Evolutionary conservation across 2,113 vertebrate genomes (phyloP).

Genomic region (Trichomycterus rosablanca): DNA sequence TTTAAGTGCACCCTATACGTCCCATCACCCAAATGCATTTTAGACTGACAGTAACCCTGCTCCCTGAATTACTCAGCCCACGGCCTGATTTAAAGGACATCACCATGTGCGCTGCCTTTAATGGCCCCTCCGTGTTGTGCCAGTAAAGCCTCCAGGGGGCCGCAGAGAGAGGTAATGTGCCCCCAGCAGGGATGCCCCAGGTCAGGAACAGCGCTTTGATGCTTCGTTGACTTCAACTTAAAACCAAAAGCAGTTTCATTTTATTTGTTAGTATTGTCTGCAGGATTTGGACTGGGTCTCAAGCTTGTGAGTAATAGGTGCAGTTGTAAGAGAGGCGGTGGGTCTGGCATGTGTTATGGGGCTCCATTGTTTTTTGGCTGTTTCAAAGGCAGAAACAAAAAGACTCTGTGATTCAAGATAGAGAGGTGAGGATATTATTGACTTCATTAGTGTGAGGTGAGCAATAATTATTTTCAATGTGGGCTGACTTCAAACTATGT

Average conservation of each 20-base stretch:
- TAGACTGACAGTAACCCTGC: conserved; percentile 28
- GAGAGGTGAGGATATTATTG: conserved; percentile 42
- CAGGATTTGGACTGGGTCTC: conserved; percentile 72
- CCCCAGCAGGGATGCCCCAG: conserved; percentile 75
- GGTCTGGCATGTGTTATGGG: conserved; percentile 85
- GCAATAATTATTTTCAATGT: conserved; percentile 13
- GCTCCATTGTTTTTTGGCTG: conserved; percentile 74
- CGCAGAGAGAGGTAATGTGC: conserved; percentile 71
- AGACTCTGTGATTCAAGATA: conserved; percentile 66
- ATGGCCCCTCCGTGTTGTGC: conserved; percentile 51
- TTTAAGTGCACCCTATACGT: not conserved
- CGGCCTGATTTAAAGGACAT: conserved; percentile 54
- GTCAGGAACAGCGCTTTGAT: conserved; percentile 81
- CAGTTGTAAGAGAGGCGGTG: conserved; percentile 59
- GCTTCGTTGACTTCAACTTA: conserved; percentile 75
- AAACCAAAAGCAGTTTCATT: conserved; percentile 72
- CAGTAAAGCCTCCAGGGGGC: conserved; percentile 75
- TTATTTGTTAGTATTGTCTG: conserved; percentile 81
- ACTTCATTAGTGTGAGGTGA: not conserved
- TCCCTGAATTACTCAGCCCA: conserved; percentile 41
- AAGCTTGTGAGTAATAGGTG: conserved; percentile 65
- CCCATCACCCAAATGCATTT: not conserved
- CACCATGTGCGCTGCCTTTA: conserved; percentile 44
- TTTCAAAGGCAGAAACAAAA: conserved; percentile 78
- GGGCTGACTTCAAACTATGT: conserved; percentile 18